Evolutionary conservation across 2,113 vertebrate genomes (phyloP), one percentile per base, ranked within the genome.

Genomic region (Pluvialis apricaria): DNA sequence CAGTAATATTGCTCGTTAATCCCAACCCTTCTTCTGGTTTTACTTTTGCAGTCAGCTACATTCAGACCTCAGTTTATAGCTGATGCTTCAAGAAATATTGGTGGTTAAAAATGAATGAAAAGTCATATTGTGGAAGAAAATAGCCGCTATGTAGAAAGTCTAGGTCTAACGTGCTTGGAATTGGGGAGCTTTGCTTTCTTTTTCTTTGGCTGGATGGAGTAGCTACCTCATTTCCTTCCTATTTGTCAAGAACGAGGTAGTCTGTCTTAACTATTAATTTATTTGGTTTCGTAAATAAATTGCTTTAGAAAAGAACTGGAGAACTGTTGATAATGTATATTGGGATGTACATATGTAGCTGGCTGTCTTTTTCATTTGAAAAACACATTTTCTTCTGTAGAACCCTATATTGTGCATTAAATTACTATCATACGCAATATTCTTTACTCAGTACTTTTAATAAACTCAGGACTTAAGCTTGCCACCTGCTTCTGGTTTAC

Each of bases 231-330:
- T 55, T 62, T 80, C 32, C 36, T 44, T 73, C 44, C 24, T 87
- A 0, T 55, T 61, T 77, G 24, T 69, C 6, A 2, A 58, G 54
- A 73, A 60, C 47, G 1, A 0, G 14, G 12, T 16, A 17, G 29
- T 55, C 49, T 51, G 29, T 58, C 61, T 64, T 51, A 71, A n/a
- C 15, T 5, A 18, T 44, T 38, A 28, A 45, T 44, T 57, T 68
- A 5, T 86, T 61, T 55, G 29, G 5, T n/a, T 76, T 29, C 51
- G 31, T 55, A 40, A 34, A 55, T 55, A 81, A 61, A 61, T 47
- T 57, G 58, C 45, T 77, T 65, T 29, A 44, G 28, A 58, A 58
- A 58, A 62, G 24, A 71, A 55, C 52, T 84, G 52, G 12, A 82
- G 44, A 68, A 34, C 28, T 44, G 29, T 62, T 38, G 21, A 6